A percentile compares a stretch with the other conserved stretches of the same genome.
Conservation (phyloP, 2,888 invertebrate species). For the Drosophila conformis region DNA sequence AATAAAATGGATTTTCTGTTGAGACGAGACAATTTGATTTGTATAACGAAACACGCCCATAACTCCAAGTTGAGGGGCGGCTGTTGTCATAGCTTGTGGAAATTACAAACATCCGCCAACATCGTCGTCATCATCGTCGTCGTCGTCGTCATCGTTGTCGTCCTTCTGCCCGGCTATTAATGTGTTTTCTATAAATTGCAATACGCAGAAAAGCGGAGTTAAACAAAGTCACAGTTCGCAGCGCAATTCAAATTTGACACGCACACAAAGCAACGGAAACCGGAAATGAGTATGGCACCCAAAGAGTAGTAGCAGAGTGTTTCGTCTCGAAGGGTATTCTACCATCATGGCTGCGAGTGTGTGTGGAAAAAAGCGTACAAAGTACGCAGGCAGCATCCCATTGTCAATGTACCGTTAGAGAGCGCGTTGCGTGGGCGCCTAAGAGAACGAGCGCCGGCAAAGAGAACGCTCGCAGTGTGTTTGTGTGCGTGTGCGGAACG, state of each 20-base stretch:
- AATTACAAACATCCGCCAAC: slow-evolving; percentile 73
- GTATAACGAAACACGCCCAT: slow-evolving; percentile 60
- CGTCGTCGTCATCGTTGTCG: slow-evolving; percentile 26
- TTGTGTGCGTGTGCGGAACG: slow-evolving; percentile 40
- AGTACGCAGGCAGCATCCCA: slow-evolving; percentile 35
- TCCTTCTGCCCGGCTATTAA: slow-evolving; percentile 51
- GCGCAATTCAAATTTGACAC: slow-evolving; percentile 78
- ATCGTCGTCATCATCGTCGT: slow-evolving; percentile 23
- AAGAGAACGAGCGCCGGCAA: slow-evolving; percentile 46
- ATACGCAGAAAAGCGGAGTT: slow-evolving; percentile 51
- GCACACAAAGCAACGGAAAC: slow-evolving; percentile 82
- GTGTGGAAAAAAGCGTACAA: slow-evolving; percentile 11
- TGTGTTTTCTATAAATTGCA: slow-evolving; percentile 78
- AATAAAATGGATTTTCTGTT: slow-evolving; percentile 67
- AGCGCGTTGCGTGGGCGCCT: slow-evolving; percentile 24
- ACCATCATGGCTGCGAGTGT: slow-evolving; percentile 18
- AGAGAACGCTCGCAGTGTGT: slow-evolving; percentile 24
- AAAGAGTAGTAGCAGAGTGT: slow-evolving; percentile 52
- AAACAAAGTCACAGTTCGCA: slow-evolving; percentile 48
- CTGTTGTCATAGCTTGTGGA: slow-evolving; percentile 53
- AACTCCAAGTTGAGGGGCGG: slow-evolving; percentile 15
- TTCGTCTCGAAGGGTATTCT: slow-evolving; percentile 32
- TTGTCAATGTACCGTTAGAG: slow-evolving; percentile 36
- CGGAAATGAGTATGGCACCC: slow-evolving; percentile 82
- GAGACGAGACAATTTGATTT: slow-evolving; percentile 77